These are phyloP conservation scores for Clivina fossor DNA, from an alignment of 2,888 invertebrate species.

Conservation along the genomic window DNA sequence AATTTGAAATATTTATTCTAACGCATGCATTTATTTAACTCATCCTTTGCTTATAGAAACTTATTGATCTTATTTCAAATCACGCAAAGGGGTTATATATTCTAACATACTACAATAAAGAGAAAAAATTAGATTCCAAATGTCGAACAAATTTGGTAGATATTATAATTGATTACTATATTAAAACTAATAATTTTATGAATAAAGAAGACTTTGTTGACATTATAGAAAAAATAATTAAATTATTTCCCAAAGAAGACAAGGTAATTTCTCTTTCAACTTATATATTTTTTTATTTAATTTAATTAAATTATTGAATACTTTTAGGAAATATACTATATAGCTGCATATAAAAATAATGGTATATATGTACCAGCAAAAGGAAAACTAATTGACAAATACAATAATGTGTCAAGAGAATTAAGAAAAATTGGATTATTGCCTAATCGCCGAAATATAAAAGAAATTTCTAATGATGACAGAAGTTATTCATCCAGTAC, in stretches of 20 bases:
- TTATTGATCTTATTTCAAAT: background rate
- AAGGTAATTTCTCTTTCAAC: conserved; percentile 1
- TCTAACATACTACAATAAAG: background rate
- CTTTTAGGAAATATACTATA: background rate
- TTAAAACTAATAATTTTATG: background rate
- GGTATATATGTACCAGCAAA: background rate
- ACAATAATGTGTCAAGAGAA: conserved; percentile 1
- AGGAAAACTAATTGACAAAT: background rate
- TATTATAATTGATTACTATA: conserved; percentile 1
- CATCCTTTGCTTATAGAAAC: no score
- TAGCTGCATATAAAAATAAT: background rate
- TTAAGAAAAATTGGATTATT: background rate
- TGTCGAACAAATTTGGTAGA: conserved; percentile 1
- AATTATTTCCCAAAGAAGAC: background rate
- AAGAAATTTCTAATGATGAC: no score
- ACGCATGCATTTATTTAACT: no score
- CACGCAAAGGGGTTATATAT: background rate
- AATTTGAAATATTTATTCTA: no score
- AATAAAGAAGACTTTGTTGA: conserved; percentile 3
- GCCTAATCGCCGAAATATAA: background rate
- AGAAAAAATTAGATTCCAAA: background rate
- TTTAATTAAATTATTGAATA: background rate
- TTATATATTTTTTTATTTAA: background rate
- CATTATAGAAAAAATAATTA: background rate
- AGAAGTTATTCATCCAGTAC: background rate